Evolutionary conservation across 2,888 invertebrate species (phyloP), one percentile per base, ranked within the genome.

Genomic region (Torymus auratus): DNA sequence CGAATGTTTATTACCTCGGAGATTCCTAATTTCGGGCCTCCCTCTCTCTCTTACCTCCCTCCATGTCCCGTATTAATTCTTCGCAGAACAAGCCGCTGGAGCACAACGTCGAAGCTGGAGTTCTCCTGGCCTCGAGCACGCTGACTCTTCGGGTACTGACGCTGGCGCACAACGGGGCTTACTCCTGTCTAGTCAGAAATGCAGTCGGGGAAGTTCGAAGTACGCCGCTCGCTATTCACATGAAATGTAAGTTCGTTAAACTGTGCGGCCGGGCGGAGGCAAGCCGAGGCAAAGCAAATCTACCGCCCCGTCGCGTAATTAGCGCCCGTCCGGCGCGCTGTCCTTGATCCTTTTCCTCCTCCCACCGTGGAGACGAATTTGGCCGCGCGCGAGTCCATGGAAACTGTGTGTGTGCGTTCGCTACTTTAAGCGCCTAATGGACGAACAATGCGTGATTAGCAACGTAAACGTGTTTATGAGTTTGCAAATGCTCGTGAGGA

Each of bases 181-280:
- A 97, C 90, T 93, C 95, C 50, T 97, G 97, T 89, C 93, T 95
- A 73, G 97, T 96, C 4, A 92, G 93, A 82, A 97, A 97, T 89
- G 92, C 94, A 1, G 96, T 96, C 88, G 97, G 97, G 67, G 95
- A 95, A 89, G 95, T 95, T 2, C 92, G 95, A 84, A 97, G 96
- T 88, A 94, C 95, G 74, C 94, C 96, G 7, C 91, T 96, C 81
- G 93, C 93, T 77, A 92, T 97, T 71, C 94, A 93, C 89, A 94
- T 97, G 85, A 94, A 96, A 91, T 96, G 97, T 96, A 92, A 96
- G 96, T 94, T 65, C 23, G 14, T 17, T 58, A 5, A 2, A 12
- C 13, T 10, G 28, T 52, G 10, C 15, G 5, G 10, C 70, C 17
- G 13, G 2, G 14, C 23, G 7, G 7, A 41, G 41, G 1, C 41